Evolutionary conservation across 2,113 vertebrate genomes (phyloP), one percentile per base, ranked within the genome.

Genomic region (Trogon melanurus): DNA sequence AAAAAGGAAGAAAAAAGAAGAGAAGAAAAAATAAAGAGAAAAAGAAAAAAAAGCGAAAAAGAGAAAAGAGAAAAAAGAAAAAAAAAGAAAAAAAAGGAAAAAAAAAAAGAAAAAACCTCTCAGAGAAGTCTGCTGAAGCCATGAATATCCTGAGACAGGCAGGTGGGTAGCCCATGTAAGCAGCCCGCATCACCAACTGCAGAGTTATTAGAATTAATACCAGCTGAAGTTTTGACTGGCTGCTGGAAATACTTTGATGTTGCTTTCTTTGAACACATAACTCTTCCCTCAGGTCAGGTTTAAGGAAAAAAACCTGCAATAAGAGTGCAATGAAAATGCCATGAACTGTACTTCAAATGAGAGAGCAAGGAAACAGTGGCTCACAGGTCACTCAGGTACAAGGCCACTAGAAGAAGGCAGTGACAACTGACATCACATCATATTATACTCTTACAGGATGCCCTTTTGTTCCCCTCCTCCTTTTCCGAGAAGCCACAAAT

Each of bases 211-310:
- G 72, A 78, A 80, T 83, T 83, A 73, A 73, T 36, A 74, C n/a
- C 60, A 83, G 80, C 36, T 74, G 22, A 90, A 71, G 56, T 44
- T 74, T 64, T 67, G 67, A 57, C 75, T 66, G 79, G 74, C 61
- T 92, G 23, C 78, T 92, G 56, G 58, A 74, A 90, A 76, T 47
- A 70, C 58, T 93, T 90, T 38, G 67, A 93, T 60, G 82, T 50
- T 56, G 53, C 61, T 81, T 88, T 57, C 88, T 93, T 88, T 92
- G 75, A 94, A 93, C 27, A 45, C 5, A 0, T 5, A 86, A 78
- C 29, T 84, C 56, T 73, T 73, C 26, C 34, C 27, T 82, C 29
- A 64, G 65, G 79, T 79, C 57, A 84, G 19, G 44, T 78, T 93
- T 74, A 73, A 93, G 73, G 81, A 81, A 80, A 93, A 71, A 84